A percentile compares a stretch with the other conserved stretches of the same genome.
Evolutionary conservation across 2,113 vertebrate genomes (phyloP).

Genomic region (Chaetura pelagica): DNA sequence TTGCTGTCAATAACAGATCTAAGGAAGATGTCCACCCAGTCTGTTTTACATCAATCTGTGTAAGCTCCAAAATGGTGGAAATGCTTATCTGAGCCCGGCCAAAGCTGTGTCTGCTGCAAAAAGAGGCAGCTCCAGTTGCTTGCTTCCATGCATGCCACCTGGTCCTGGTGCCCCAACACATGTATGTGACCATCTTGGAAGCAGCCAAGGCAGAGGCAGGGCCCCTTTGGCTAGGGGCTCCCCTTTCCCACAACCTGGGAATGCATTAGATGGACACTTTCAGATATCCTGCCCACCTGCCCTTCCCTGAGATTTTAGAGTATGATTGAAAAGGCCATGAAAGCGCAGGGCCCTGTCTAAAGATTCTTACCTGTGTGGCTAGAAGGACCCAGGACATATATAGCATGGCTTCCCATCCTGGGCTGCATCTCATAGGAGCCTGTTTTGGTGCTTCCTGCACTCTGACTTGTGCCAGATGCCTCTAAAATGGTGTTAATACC

Average conservation of each 20-base stretch:
- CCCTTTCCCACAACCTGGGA: background rate
- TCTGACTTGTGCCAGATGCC: background rate
- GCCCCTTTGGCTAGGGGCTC: background rate
- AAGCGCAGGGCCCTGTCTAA: background rate
- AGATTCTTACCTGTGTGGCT: background rate
- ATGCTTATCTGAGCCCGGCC: background rate
- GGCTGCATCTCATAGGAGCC: background rate
- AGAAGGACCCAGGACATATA: background rate
- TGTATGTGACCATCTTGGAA: background rate
- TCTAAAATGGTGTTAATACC: background rate
- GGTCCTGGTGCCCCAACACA: accelerated
- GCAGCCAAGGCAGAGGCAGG: background rate
- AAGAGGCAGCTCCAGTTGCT: background rate
- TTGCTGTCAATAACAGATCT: background rate
- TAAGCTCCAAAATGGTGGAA: background rate
- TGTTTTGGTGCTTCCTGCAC: background rate
- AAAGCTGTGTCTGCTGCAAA: accelerated
- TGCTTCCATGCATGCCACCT: accelerated
- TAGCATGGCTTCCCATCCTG: background rate
- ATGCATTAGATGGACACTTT: accelerated
- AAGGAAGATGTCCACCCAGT: background rate
- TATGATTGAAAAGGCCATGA: background rate
- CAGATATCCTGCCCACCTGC: background rate
- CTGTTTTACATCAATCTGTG: background rate
- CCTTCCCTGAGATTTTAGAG: background rate